Conservation (phyloP, 2,797 vertebrate genomes). For the Acestrorhynchus altus region DNA sequence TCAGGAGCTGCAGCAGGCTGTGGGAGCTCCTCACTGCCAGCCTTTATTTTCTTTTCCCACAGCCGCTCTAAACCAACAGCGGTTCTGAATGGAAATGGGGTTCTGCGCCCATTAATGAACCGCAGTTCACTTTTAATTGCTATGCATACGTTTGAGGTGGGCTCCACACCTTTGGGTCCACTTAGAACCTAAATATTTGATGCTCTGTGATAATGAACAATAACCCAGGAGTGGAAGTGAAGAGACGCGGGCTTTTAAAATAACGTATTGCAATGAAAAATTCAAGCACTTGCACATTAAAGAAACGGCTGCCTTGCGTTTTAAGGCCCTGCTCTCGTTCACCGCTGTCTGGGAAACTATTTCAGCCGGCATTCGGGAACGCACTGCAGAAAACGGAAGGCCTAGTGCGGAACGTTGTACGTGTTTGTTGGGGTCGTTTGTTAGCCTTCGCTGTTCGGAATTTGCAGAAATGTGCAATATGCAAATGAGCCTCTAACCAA, state of each 20-base stretch:
- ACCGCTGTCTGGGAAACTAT: not conserved
- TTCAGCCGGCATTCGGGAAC: not conserved
- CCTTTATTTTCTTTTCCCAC: constrained; percentile 49
- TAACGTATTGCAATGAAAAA: constrained; percentile 34
- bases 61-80: constrained; percentile 23
- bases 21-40: constrained; percentile 51
- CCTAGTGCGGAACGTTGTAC: no score
- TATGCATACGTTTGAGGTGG: constrained; percentile 27
- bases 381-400: not conserved
- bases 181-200: constrained; percentile 53
- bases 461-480: no score
- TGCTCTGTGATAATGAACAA: constrained; percentile 42
- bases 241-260: constrained; percentile 37
- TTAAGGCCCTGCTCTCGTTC: not conserved
- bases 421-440: no score
- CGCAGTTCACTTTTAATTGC: constrained; percentile 43
- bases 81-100: constrained; percentile 5
- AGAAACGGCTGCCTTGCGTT: not conserved
- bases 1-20: constrained; percentile 50
- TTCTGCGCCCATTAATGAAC: constrained; percentile 37
- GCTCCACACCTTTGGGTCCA: not conserved
- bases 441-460: no score
- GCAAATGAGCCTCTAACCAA: no score
- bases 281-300: constrained; percentile 2
- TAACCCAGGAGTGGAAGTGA: constrained; percentile 4